These are phyloP conservation scores for Silurus lanzhouensis DNA, from an alignment of 2,797 vertebrate genomes.

Conservation along the genomic window DNA sequence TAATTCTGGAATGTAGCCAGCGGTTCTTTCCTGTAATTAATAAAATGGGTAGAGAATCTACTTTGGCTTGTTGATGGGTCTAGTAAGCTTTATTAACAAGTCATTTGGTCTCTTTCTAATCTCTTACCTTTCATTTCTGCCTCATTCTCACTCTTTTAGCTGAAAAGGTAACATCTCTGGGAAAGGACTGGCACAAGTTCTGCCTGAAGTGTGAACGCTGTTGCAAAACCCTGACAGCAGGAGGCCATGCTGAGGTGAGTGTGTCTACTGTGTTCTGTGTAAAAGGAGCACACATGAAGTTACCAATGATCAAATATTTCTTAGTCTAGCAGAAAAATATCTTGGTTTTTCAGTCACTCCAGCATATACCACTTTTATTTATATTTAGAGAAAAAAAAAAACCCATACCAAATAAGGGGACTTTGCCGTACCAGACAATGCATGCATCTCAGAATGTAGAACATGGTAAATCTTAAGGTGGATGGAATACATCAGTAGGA, in stretches of 20 bases:
- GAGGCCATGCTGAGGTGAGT: slow-evolving; percentile 92
- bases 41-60: background rate
- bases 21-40: background rate
- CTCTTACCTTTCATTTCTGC: slow-evolving; percentile 37
- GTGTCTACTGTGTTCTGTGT: background rate
- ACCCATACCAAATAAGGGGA: background rate
- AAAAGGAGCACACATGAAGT: background rate
- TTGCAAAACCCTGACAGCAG: slow-evolving; percentile 90
- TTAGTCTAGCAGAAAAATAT: slow-evolving; percentile 24
- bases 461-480: too few relatives aligned
- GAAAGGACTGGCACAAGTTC: slow-evolving; percentile 98
- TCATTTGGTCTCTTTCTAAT: slow-evolving; percentile 8
- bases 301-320: slow-evolving; percentile 23
- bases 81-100: background rate
- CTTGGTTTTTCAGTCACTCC: background rate
- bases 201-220: slow-evolving; percentile 96
- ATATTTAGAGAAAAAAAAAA: too few relatives aligned
- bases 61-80: background rate
- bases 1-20: background rate
- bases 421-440: background rate
- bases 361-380: background rate
- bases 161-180: slow-evolving; percentile 95
- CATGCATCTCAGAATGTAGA: too few relatives aligned
- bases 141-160: slow-evolving; percentile 67
- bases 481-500: too few relatives aligned